Evolutionary conservation across 2,888 invertebrate genomes (phyloP), one percentile per base, ranked within the genome.

Genomic region (Papilio protenor): DNA sequence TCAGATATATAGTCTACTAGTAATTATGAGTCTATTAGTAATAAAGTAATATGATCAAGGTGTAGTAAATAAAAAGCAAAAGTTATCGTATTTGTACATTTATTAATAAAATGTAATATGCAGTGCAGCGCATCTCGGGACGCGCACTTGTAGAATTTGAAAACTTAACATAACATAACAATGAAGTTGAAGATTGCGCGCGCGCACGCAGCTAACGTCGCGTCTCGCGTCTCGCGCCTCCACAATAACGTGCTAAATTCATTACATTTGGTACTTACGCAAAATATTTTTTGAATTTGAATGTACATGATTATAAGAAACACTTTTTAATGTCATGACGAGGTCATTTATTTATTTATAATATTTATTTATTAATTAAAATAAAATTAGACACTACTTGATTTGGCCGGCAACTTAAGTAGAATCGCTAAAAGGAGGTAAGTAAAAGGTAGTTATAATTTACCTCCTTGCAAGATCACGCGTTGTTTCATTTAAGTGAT

Each of bases 101-200:
- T 90, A 85, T 87, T 83, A 83, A 85, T 87, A 88, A 87, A 90
- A 89, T 87, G 87, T 84, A 85, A 82, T 83, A 84, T 80, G 83
- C 83, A 83, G 83, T 84, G 81, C 82, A 81, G 84, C 83, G 81
- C 23, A 52, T 40, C 11, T 69, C 61, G 61, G 76, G 77, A 47
- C 55, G 77, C 75, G 61, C 61, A 66, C 49, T 81, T 80, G 88
- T 91, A 91, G 89, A 92, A 88, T 92, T 89, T 91, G 81, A 85
- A 92, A 92, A 91, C 89, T 81, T 90, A 86, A 92, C 64, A 92
- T 91, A 89, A 89, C 66, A 66, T 18, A 70, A 72, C 72, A 49
- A 70, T 47, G 27, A 33, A 40, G 69, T 66, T 21, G 69, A 47
- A 16, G 10, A 33, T 23, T 18, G 45, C 45, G 27, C 27, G 18